Base-by-base conservation (phyloP, 2,113 vertebrate species). In the Microcebus griseorufus region DNA sequence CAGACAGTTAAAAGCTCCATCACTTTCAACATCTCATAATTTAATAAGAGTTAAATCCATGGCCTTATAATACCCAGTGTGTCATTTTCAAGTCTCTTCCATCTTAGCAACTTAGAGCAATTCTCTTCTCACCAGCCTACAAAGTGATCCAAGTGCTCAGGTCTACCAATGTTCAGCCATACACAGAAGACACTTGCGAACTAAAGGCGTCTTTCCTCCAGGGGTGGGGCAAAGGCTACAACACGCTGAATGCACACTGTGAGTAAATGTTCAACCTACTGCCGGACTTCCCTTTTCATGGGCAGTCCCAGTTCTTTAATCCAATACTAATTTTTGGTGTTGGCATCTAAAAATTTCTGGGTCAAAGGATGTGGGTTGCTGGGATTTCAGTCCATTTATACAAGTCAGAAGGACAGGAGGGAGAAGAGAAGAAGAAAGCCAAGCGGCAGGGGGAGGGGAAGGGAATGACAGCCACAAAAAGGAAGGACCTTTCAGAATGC, bases 401-500 rank as follows among this genome's bases (percentile, higher is more conserved):
- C 37, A 78, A 23, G 42, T 96, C 39, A 45, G 84, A 93, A 84
- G 34, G 22, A 53, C 13, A 75, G 17, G 29, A 81, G 27, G n/a
- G 27, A 81, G 32, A 22, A 39, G 13, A 45, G 18, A 76, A 45
- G 18, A 75, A 80, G 48, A 17, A 39, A 65, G 23, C 53, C 45
- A n/a, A 45, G 1, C 6, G 58, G 27, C 48, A 69, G 12, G n/a
- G 45, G n/a, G 98, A 97, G 98, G 22, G 58, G 34, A 64, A 9
- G 51, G 37, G 27, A 2, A 16, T 7, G 32, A 27, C 34, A 79
- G 60, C 60, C 13, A 55, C 37, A 42, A 7, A 20, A 4, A n/a
- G 37, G 55, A 45, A 29, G 8, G 37, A 14, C 34, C 69, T 27
- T 34, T 16, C 34, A 25, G 2, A 62, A 67, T 37, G 86, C 93